These are phyloP conservation scores for Gila orcuttii DNA, from an alignment of 2,113 vertebrate species.

Conservation along the genomic window DNA sequence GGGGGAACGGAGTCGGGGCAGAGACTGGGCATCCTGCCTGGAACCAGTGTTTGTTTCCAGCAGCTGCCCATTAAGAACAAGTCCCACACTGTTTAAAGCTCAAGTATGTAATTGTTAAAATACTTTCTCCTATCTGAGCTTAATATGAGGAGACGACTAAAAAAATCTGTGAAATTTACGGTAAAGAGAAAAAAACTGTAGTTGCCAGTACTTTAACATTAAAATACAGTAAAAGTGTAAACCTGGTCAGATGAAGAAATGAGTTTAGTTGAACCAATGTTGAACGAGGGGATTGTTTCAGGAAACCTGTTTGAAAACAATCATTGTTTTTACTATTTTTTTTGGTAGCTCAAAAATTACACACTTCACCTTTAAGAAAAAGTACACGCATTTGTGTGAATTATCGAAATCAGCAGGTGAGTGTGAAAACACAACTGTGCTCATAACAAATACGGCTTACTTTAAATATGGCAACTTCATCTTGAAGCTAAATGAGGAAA, in stretches of 20 bases:
- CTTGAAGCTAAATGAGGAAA: neutral
- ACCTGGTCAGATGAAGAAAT: neutral
- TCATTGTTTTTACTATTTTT: neutral
- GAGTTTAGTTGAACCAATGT: neutral
- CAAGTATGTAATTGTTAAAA: conserved; percentile 7
- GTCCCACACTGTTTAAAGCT: conserved; percentile 67
- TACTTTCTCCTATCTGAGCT: neutral
- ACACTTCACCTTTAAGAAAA: neutral
- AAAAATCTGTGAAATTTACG: neutral
- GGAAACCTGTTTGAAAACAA: neutral
- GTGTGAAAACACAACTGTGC: neutral
- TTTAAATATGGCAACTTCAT: neutral
- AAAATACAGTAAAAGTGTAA: neutral
- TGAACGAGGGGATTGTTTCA: neutral
- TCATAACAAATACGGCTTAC: neutral
- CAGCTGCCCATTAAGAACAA: conserved; percentile 75
- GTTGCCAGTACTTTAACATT: too few relatives aligned
- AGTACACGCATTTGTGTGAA: neutral
- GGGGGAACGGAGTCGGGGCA: neutral
- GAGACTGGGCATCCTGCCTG: conserved; percentile 54
- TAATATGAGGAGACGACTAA: neutral
- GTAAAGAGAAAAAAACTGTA: too few relatives aligned
- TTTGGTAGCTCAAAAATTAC: neutral
- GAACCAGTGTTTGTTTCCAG: conserved; percentile 71
- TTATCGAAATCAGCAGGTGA: neutral